Percentiles rank a stretch among this genome's conserved stretches.
Conservation (phyloP, 2,888 invertebrate genomes). For the Catocala sponsa region DNA sequence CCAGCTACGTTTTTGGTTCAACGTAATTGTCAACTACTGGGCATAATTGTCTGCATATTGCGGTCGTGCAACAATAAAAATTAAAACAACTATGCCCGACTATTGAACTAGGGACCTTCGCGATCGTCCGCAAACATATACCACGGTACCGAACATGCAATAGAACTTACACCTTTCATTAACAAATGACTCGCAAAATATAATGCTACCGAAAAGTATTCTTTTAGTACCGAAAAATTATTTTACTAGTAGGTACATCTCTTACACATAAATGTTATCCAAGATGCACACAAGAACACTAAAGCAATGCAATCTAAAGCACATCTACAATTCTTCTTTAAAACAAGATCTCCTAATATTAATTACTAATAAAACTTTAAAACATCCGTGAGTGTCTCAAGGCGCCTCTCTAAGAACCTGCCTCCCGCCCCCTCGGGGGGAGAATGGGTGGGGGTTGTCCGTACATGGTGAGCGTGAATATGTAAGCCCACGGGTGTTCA, state of each 20-base stretch:
- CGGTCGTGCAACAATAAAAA: too few species aligned
- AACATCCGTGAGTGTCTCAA: slow-evolving; percentile 57
- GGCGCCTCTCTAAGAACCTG: slow-evolving; percentile 57
- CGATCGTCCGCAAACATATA: too few species aligned
- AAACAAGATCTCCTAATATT: slow-evolving; percentile 44
- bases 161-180: too few species aligned
- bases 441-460: slow-evolving; percentile 39
- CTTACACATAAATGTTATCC: slow-evolving; percentile 6
- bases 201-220: too few species aligned
- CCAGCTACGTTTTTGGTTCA: too few species aligned
- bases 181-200: too few species aligned
- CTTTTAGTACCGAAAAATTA: too few species aligned
- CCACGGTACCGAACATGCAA: too few species aligned
- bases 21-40: too few species aligned
- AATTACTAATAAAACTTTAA: slow-evolving; percentile 55
- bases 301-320: slow-evolving; percentile 7
- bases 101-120: too few species aligned
- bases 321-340: slow-evolving; percentile 29
- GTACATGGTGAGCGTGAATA: slow-evolving; percentile 65
- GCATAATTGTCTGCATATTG: too few species aligned
- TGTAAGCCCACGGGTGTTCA: slow-evolving; percentile 70
- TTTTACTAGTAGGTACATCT: slow-evolving; percentile 16
- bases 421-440: slow-evolving; percentile 44
- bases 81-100: too few species aligned
- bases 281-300: background rate